A percentile compares a stretch with the other conserved stretches of the same genome.
Conservation (phyloP, 2,888 invertebrate species). For the Tridacna gigas region DNA sequence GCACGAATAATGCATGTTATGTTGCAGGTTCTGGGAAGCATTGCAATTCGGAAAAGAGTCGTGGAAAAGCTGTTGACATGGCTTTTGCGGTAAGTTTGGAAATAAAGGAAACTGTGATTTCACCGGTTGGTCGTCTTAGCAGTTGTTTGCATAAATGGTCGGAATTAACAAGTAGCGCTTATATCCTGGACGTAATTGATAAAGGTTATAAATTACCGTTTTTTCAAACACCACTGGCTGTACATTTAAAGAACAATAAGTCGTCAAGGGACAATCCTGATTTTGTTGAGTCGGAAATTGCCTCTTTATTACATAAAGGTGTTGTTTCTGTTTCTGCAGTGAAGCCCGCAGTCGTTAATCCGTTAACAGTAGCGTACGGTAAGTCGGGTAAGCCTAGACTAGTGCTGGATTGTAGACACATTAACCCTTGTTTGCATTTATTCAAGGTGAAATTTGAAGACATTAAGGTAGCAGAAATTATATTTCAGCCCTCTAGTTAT, state of each 20-base stretch:
- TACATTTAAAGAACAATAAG: constrained; percentile 44
- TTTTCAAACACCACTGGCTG: constrained; percentile 21
- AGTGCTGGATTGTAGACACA: constrained; percentile 45
- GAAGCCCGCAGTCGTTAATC: constrained; percentile 44
- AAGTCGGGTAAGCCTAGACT: too few species aligned
- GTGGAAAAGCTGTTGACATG: too few species aligned
- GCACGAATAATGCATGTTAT: too few species aligned
- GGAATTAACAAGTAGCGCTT: constrained; percentile 14
- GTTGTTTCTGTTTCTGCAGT: constrained; percentile 45
- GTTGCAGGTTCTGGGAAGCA: too few species aligned
- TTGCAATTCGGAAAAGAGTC: too few species aligned
- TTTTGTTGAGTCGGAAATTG: constrained; percentile 49
- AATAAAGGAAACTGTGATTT: not conserved
- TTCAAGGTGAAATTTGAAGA: constrained; percentile 49
- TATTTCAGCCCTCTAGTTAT: constrained; percentile 25
- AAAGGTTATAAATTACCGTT: constrained; percentile 49
- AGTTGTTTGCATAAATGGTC: not conserved
- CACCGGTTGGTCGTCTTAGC: constrained; percentile 3
- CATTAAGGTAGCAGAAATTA: constrained; percentile 28
- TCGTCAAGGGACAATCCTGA: constrained; percentile 38
- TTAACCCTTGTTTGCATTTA: constrained; percentile 36
- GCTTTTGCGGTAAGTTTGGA: too few species aligned
- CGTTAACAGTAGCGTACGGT: too few species aligned
- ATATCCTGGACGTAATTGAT: constrained; percentile 38
- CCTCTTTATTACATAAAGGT: not conserved